Base-by-base conservation (phyloP, 2,888 invertebrate genomes). In the Acanthoscelides obtectus region DNA sequence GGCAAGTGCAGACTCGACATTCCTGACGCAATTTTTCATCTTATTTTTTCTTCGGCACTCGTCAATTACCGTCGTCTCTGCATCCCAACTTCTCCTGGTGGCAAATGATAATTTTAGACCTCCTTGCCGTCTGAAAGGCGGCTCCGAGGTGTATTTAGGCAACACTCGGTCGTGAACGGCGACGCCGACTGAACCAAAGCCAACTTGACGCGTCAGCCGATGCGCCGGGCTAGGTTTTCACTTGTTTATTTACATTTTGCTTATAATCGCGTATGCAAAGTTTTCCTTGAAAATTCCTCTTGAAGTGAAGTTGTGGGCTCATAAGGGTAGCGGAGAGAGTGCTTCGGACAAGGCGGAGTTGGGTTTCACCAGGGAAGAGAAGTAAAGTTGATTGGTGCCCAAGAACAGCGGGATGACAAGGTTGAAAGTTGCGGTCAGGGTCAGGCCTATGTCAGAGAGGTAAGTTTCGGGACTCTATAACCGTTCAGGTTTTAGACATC, bases 361-460 rank as follows among this genome's bases (percentile, higher is more conserved):
- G 3, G 45, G 45, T 45, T 45, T 45, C 45, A 45, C 17, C 45
- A 45, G 45, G 17, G 45, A 45, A 45, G 17, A 6, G 45, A 12
- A 12, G 45, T 45, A 45, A 20, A 21, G 22, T 69, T 63, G 22
- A 45, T 63, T 64, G n/a, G 21, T 22, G 25, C n/a, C 0, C 1
- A 20, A 2, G 22, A 22, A 63, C 22, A 1, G 45, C 3, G 71
- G 69, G 20, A 76, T 76, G 76, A 74, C 75, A 22, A 75, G 88
- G 77, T 89, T 91, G 70, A 91, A 90, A 82, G 88, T 91, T 79
- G 90, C 89, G 20, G 88, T 91, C 70, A 86, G 91, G 78, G 88
- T 91, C 25, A 86, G 91, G 76, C 91, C 91, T 19, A 87, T 91
- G 80, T 90, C 90, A 22, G 87, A 88, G 76, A 89, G 89, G 91